Evolutionary conservation across 2,113 vertebrate genomes (phyloP), one percentile per base, ranked within the genome.

Genomic region (Miniopterus natalensis): DNA sequence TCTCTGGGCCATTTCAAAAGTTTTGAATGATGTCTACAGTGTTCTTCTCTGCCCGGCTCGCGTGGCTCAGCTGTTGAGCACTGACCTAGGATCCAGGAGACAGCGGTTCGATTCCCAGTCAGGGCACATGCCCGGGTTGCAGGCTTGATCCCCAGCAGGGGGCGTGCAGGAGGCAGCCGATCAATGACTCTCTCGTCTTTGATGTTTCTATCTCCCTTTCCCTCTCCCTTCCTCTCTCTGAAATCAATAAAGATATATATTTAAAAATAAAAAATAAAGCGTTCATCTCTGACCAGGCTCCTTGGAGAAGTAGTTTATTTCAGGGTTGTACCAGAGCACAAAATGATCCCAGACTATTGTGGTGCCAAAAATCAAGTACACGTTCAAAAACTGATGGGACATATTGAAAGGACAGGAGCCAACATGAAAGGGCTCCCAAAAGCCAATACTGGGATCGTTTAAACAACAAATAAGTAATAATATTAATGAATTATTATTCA

Each of bases 391-490:
- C 8, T 8, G 21, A 47, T 42, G 51, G 5, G 27, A 73, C 47
- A 40, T 47, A 59, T 11, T 11, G 83, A 59, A 80, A 84, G 25
- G 17, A 87, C 12, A 73, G 68, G 4, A 86, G 47, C 18, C 45
- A 88, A 68, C 18, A 75, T 31, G 47, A 84, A 79, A 55, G 7
- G 49, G 8, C 20, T 71, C 27, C 77, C 65, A 42, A 1, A 5
- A 12, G 17, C 17, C 21, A 78, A 31, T 20, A 63, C 3, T 45
- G 68, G n/a, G 10, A 83, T 40, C 75, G 53, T 77, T 85, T 47
- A 71, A 86, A 47, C 91, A 89, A 71, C 40, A 90, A 89, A 31
- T 63, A 83, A 71, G 51, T 68, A 90, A 86, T n/a, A n/a, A 88
- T 31, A 65, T 61, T n/a, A 85, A 78, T 40, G 5, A 14, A n/a